Percentiles rank a stretch among this genome's conserved stretches.
These are phyloP conservation scores for Lithophane semibrunnea DNA, from an alignment of 2,888 invertebrate genomes.

Conservation along the genomic window DNA sequence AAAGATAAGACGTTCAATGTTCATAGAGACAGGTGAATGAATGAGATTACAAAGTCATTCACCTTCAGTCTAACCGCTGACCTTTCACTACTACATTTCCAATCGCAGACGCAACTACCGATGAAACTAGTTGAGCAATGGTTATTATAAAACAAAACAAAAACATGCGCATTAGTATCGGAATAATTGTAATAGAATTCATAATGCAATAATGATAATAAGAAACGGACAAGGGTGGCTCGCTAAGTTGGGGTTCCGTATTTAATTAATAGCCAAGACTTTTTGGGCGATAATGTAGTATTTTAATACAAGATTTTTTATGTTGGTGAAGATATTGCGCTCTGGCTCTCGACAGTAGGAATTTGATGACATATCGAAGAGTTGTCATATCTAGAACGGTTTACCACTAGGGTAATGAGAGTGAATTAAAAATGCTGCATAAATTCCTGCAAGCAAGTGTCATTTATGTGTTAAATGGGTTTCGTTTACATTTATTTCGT, in stretches of 20 bases:
- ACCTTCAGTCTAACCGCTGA: conserved; percentile 46
- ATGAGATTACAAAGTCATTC: conserved; percentile 42
- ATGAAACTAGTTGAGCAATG: conserved; percentile 39
- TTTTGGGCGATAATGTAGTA: background rate
- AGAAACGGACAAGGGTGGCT: background rate
- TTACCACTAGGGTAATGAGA: background rate
- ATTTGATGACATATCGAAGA: background rate
- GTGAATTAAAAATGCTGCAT: background rate
- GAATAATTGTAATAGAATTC: conserved; percentile 31
- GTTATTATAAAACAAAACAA: conserved; percentile 44
- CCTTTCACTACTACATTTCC: conserved; percentile 56
- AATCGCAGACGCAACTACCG: conserved; percentile 42
- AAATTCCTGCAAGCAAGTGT: too few species aligned
- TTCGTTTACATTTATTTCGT: background rate
- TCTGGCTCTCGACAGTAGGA: background rate
- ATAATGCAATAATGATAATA: conserved; percentile 29
- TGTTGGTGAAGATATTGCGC: background rate
- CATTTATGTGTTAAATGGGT: background rate
- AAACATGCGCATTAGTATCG: conserved; percentile 37
- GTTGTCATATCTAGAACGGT: background rate
- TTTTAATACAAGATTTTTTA: background rate
- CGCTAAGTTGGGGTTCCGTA: background rate
- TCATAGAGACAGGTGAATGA: conserved; percentile 40
- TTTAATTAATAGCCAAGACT: background rate
- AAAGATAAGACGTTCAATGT: conserved; percentile 14